Evolutionary conservation across 2,113 vertebrate genomes (phyloP), one percentile per base, ranked within the genome.

Genomic region (Megatriorchis doriae): DNA sequence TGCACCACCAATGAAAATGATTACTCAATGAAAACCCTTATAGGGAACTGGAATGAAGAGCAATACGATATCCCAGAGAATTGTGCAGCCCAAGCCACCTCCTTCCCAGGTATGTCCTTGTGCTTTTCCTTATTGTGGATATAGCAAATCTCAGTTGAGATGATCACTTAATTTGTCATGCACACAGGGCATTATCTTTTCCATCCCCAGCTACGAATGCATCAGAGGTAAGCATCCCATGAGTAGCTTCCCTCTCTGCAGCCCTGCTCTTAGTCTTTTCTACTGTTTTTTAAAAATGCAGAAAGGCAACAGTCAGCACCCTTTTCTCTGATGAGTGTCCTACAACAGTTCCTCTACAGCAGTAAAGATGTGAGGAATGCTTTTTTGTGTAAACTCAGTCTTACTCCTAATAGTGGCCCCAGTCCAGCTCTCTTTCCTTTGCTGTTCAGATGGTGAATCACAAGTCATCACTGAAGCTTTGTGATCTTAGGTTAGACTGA

Each of bases 21-120:
- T 27, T 98, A 98, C 68, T 95, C 96, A 6, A 42, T 67, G 19
- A 67, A 56, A 66, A 98, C 98, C 17, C 96, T 98, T 23, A 85
- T 97, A 13, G 98, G 98, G 34, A 98, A 98, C 95, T 98, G 98
- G 98, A 98, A 96, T 26, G 97, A 98, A 74, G 96, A 98, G 79
- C 95, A 90, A 45, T 97, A 94, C 9, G 91, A 98, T 73, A 72
- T 97, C 43, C 43, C 66, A 70, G 71, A 94, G 90, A 59, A 85
- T 93, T 6, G 59, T 96, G 36, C 92, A 96, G 53, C 97, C 97
- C 27, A 98, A 97, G 65, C 96, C 98, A 13, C 93, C 98, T 77
- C 97, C 97, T 70, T 98, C 97, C 32, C 98, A 98, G 97, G 98
- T 98, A 92, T 75, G 47, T 40, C n/a, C 26, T 23, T 48, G 14